Conservation (phyloP, 2,113 vertebrate species). For the Syngnathus typhle region DNA sequence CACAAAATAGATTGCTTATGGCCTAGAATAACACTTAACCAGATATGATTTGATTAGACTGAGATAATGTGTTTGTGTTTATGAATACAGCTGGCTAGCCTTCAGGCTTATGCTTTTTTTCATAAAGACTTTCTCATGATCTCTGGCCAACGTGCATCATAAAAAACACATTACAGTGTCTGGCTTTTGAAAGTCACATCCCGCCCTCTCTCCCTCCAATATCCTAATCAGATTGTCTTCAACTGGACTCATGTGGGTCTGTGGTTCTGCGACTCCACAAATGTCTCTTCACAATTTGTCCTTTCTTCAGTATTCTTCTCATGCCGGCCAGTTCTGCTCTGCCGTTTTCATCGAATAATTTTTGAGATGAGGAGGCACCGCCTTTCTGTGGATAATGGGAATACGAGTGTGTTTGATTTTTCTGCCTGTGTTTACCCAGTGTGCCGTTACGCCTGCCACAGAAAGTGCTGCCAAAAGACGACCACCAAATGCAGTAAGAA, state of each 20-base stretch:
- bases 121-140: constrained; percentile 2
- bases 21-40: background rate
- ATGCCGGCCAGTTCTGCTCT: constrained; percentile 17
- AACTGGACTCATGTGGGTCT: constrained; percentile 66
- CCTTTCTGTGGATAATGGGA: constrained; percentile 52
- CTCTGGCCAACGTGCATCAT: background rate
- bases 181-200: constrained; percentile 5
- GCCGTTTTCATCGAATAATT: constrained; percentile 16
- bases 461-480: constrained; percentile 93
- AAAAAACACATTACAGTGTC: constrained; percentile 4
- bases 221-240: constrained; percentile 69
- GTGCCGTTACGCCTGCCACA: constrained; percentile 95
- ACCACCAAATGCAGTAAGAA: constrained; percentile 92
- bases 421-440: constrained; percentile 76
- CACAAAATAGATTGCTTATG: background rate
- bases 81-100: background rate
- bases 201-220: constrained; percentile 31
- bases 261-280: constrained; percentile 30
- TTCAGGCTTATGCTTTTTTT: background rate
- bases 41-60: background rate
- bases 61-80: background rate
- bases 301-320: constrained; percentile 52
- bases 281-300: constrained; percentile 40
- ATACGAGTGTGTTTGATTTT: constrained; percentile 49
- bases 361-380: constrained; percentile 57